phyloP scores from a whole-genome alignment of 1,140 invertebrate species.

The Colletes latitarsis region DNA sequence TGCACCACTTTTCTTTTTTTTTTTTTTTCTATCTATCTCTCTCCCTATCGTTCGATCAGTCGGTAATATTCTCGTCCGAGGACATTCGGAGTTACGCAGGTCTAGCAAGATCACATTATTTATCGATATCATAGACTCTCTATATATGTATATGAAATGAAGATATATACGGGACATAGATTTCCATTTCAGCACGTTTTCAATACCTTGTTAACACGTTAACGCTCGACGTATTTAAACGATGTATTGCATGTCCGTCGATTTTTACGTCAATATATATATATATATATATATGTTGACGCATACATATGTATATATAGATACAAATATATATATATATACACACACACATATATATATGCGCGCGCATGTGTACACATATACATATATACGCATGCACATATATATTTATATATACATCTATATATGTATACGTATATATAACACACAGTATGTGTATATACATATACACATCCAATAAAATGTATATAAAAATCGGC shows the following conservation, averaged over 20 bases:
- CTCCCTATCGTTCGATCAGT: constrained; percentile 1
- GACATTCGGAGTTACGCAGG: not conserved
- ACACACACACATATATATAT: too few relatives aligned
- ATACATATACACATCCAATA: not conserved
- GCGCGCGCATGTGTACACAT: too few relatives aligned
- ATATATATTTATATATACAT: too few relatives aligned
- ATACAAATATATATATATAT: too few relatives aligned
- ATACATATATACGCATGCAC: too few relatives aligned
- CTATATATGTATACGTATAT: too few relatives aligned
- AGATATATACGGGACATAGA: not conserved
- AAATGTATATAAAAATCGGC: constrained; percentile 40
- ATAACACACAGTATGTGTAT: too few relatives aligned
- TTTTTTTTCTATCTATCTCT: constrained; percentile 5
- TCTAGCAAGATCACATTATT: constrained; percentile 13
- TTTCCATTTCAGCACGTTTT: not conserved
- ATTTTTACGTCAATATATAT: not conserved
- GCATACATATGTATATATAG: too few relatives aligned
- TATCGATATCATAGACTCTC: not conserved
- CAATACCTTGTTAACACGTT: not conserved
- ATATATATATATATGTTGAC: too few relatives aligned
- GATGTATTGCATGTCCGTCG: not conserved
- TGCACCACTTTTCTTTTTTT: constrained; percentile 44
- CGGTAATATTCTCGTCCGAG: not conserved
- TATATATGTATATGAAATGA: not conserved
- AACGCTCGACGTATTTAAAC: constrained; percentile 13